These are phyloP conservation scores for Tenualosa ilisha DNA, from an alignment of 2,797 vertebrate species.

Conservation along the genomic window DNA sequence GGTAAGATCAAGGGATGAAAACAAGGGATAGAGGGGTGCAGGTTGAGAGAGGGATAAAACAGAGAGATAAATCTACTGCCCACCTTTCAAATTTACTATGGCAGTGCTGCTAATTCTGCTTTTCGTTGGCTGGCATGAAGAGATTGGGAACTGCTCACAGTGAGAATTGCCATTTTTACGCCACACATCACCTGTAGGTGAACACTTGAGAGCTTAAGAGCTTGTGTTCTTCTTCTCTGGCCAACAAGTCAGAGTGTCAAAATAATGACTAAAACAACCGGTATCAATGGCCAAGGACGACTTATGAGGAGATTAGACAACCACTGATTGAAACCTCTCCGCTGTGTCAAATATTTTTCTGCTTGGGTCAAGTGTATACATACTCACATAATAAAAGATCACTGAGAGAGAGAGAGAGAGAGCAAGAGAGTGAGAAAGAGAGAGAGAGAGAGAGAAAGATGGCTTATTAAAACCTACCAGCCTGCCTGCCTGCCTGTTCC, in stretches of 20 bases:
- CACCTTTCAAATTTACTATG: too few relatives aligned
- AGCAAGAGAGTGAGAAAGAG: constrained; percentile 44
- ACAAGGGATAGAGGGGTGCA: too few relatives aligned
- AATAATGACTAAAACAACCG: not conserved
- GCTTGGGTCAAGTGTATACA: not conserved
- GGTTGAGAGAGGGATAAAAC: too few relatives aligned
- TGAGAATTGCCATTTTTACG: not conserved
- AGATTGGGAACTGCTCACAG: not conserved
- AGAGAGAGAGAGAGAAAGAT: constrained; percentile 40
- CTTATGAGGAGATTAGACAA: not conserved
- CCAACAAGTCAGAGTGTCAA: not conserved
- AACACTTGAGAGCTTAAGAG: not conserved
- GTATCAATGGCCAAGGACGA: not conserved
- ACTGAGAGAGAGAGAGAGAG: not conserved
- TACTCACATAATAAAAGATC: not conserved
- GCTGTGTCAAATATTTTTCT: not conserved
- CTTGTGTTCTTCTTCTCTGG: not conserved
- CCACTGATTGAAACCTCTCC: not conserved
- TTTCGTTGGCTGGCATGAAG: too few relatives aligned
- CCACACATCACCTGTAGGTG: not conserved
- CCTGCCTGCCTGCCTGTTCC: constrained; percentile 50
- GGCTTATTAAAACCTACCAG: constrained; percentile 58
- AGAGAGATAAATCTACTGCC: too few relatives aligned
- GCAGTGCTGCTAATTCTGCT: too few relatives aligned
- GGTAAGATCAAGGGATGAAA: too few relatives aligned